phyloP scores from a whole-genome alignment of 2,888 invertebrate species.

The Acrocera orbiculus region DNA sequence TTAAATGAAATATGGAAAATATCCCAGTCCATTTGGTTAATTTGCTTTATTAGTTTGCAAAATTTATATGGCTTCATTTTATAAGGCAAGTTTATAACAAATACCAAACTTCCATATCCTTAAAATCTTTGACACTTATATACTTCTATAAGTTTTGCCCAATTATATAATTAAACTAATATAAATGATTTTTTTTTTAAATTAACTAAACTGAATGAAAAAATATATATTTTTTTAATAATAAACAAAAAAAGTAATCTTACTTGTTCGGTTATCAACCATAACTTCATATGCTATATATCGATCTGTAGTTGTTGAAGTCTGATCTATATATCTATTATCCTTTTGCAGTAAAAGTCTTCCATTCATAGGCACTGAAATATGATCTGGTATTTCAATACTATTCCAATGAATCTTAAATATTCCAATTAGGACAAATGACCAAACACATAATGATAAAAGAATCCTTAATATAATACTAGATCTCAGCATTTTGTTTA shows the following conservation, averaged over 20 bases:
- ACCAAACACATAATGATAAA: slow-evolving; percentile 31
- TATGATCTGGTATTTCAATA: slow-evolving; percentile 26
- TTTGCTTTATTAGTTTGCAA: no score
- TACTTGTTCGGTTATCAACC: slow-evolving; percentile 31
- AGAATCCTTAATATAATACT: slow-evolving; percentile 29
- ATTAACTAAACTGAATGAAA: no score
- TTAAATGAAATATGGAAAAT: no score
- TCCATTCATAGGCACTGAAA: slow-evolving; percentile 26
- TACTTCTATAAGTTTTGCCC: no score
- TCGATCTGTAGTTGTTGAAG: slow-evolving; percentile 31
- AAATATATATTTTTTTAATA: background rate
- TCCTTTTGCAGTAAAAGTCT: slow-evolving; percentile 30
- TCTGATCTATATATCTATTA: slow-evolving; percentile 21
- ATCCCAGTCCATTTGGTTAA: no score
- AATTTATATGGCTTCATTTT: no score
- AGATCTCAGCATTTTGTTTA: slow-evolving; percentile 29
- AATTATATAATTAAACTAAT: no score
- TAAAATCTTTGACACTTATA: no score
- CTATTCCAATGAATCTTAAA: slow-evolving; percentile 30
- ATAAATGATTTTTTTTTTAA: no score
- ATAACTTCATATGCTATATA: slow-evolving; percentile 30
- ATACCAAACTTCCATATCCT: no score
- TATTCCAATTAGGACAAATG: slow-evolving; percentile 29
- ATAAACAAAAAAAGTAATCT: slow-evolving; percentile 5
- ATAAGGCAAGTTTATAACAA: no score